Evolutionary conservation across 1,140 invertebrate genomes (phyloP), one percentile per base, ranked within the genome.

Genomic region (Drosophila elegans): DNA sequence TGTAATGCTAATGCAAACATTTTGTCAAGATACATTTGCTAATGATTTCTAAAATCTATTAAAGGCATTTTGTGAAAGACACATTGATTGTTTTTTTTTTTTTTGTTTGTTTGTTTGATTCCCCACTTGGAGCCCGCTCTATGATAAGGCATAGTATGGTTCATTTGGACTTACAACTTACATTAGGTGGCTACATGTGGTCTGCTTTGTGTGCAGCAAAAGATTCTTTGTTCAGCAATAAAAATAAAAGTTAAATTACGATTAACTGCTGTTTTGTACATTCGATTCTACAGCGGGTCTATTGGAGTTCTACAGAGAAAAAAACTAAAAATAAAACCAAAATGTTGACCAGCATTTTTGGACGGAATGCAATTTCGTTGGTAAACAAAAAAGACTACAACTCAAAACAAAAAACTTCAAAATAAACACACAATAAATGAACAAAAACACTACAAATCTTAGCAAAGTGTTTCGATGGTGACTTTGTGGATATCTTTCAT

Each of bases 1-100:
- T 21, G 16, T 21, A 21, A 55, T 69, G 59, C 67, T 21, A 21
- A 55, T 69, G 59, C 67, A 63, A 41, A 54, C 11, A 27, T 29
- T 53, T 32, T 44, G 48, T 62, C 29, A 55, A 46, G 51, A 69
- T 36, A 46, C 42, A 74, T 75, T 80, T 53, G 46, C 62, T 88
- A 83, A 77, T 48, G 84, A 89, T 89, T 89, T 89, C 84, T 89
- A 89, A 89, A 89, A 89, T 89, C 84, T 89, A 89, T 59, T 86
- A 88, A 86, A 89, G 84, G 84, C 84, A 89, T 80, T 83, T 89
- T 89, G 80, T 89, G 84, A 84, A 89, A 89, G 80, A 89, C 80
- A 89, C 85, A 73, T 85, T 64, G 48, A 21, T 74, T 74, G 34
- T 63, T 57, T 45, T 56, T 21, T 21, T 21, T 63, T 57, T 45